Evolutionary conservation across 1,140 invertebrate genomes (phyloP).

Genomic region (Melanaphis sacchari): DNA sequence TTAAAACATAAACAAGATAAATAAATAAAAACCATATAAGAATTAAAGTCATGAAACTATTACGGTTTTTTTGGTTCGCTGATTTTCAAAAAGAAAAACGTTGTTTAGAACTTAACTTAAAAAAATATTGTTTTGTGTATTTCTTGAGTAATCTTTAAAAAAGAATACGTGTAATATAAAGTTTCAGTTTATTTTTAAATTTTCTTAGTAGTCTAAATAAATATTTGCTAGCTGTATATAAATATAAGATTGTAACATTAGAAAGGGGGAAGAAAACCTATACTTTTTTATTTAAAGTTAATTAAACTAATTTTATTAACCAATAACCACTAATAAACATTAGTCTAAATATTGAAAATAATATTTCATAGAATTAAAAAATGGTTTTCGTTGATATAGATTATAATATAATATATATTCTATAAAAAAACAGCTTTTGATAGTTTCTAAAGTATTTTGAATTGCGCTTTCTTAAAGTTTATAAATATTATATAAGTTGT

Average conservation of each 20-base stretch:
- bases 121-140: neutral
- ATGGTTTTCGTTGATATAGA: neutral
- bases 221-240: neutral
- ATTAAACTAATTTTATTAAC: neutral
- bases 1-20: neutral
- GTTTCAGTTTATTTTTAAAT: neutral
- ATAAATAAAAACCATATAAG: neutral
- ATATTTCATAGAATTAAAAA: neutral
- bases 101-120: neutral
- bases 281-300: neutral
- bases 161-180: neutral
- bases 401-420: neutral
- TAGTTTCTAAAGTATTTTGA: neutral
- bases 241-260: neutral
- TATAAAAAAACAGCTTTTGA: neutral
- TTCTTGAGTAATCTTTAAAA: neutral
- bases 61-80: neutral
- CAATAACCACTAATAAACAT: neutral
- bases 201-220: neutral
- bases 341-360: neutral
- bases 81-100: neutral
- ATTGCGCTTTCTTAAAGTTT: neutral
- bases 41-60: neutral
- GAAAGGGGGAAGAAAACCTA: neutral
- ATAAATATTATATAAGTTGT: neutral